These are phyloP conservation scores for Caenorhabditis sp. DNA, from an alignment of 2,888 invertebrate genomes.

Conservation along the genomic window DNA sequence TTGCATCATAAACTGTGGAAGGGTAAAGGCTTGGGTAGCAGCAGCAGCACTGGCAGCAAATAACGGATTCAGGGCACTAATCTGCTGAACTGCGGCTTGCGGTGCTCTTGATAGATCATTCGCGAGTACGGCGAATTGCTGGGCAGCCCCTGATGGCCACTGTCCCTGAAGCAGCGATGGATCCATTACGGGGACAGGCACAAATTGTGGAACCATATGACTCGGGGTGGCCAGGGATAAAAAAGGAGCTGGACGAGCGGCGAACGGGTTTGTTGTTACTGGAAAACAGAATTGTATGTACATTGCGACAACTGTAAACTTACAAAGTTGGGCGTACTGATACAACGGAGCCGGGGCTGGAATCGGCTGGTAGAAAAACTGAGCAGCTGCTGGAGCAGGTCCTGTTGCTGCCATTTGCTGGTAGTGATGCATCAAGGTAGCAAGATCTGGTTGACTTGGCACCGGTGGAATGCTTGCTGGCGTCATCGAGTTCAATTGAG, in stretches of 20 bases:
- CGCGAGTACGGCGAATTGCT: constrained; percentile 61
- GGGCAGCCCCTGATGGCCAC: constrained; percentile 52
- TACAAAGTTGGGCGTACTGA: constrained; percentile 75
- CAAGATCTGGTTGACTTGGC: constrained; percentile 57
- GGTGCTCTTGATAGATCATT: constrained; percentile 52
- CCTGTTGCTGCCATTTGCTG: constrained; percentile 62
- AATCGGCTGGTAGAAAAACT: constrained; percentile 80
- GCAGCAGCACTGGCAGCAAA: constrained; percentile 32
- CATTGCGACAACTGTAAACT: not conserved
- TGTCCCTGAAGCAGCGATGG: constrained; percentile 69
- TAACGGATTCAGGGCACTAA: constrained; percentile 44
- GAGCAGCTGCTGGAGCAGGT: constrained; percentile 68
- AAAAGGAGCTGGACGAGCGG: constrained; percentile 62
- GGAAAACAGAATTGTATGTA: not conserved
- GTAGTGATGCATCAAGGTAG: constrained; percentile 64
- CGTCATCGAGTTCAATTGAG: constrained; percentile 23
- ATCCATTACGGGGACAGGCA: constrained; percentile 80
- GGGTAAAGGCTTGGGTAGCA: constrained; percentile 26
- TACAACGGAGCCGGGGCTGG: too few relatives aligned
- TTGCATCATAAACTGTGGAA: constrained; percentile 45
- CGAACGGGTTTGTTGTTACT: constrained; percentile 53
- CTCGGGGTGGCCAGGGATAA: constrained; percentile 65
- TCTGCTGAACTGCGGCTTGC: constrained; percentile 24
- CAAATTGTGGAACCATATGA: constrained; percentile 72
- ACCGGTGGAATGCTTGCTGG: constrained; percentile 25